Conservation (phyloP, 1,140 invertebrate species). For the Pectinophora gossypiella region DNA sequence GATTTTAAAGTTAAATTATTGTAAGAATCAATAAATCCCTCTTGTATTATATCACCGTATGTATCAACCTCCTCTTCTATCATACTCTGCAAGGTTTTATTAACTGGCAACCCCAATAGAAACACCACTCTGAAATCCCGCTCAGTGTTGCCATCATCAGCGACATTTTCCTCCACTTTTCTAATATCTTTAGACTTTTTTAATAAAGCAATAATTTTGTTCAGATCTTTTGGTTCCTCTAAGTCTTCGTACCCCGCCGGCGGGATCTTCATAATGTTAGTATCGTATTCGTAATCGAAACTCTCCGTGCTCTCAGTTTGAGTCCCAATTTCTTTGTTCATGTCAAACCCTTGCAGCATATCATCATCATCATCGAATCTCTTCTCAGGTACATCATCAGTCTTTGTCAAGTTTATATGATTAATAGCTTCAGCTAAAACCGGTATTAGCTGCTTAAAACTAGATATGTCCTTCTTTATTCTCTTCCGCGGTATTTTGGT, state of each 20-base stretch:
- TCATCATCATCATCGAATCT: conserved; percentile 56
- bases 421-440: conserved; percentile 49
- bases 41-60: conserved; percentile 92
- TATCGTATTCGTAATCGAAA: conserved; percentile 43
- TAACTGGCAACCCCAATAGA: conserved; percentile 51
- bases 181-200: conserved; percentile 37
- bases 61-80: conserved; percentile 77
- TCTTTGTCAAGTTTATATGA: conserved; percentile 25
- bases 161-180: conserved; percentile 10
- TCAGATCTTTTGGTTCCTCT: conserved; percentile 29
- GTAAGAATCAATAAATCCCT: conserved; percentile 92
- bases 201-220: conserved; percentile 37
- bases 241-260: conserved; percentile 54
- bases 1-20: conserved; percentile 95
- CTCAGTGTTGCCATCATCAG: conserved; percentile 16
- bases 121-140: conserved; percentile 56
- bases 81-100: conserved; percentile 68
- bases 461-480: conserved; percentile 39
- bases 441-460: conserved; percentile 40
- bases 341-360: conserved; percentile 57
- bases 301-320: conserved; percentile 20
- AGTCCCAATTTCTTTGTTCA: conserved; percentile 35
- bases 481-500: no score
- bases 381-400: conserved; percentile 37
- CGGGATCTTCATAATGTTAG: conserved; percentile 69